A percentile compares a stretch with the other conserved stretches of the same genome.
These are phyloP conservation scores for Drosophila acutilabella DNA, from an alignment of 2,888 invertebrate species.

Conservation along the genomic window DNA sequence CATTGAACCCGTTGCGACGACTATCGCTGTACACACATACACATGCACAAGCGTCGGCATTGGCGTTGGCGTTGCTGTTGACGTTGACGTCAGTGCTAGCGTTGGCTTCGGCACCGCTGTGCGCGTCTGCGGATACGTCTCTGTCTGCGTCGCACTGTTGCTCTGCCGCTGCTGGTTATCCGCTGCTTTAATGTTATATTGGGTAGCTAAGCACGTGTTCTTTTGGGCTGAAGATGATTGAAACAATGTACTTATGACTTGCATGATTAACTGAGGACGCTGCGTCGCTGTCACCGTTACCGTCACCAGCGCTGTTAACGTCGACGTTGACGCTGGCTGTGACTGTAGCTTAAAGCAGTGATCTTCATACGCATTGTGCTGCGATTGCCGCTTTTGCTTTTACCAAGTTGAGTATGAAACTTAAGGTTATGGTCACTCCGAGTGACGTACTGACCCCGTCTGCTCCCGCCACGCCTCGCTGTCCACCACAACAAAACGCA, in stretches of 20 bases:
- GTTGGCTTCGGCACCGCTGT: constrained; percentile 20
- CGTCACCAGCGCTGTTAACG: constrained; percentile 5
- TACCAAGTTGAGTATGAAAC: constrained; percentile 44
- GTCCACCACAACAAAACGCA: constrained; percentile 32
- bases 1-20: constrained; percentile 84
- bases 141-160: constrained; percentile 11
- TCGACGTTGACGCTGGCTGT: not conserved
- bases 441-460: constrained; percentile 36
- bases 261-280: constrained; percentile 12
- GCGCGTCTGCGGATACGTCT: constrained; percentile 9
- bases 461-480: constrained; percentile 20
- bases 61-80: constrained; percentile 36
- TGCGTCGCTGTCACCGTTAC: constrained; percentile 2
- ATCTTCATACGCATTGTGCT: constrained; percentile 13
- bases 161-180: not conserved
- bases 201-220: constrained; percentile 53
- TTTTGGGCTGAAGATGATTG: constrained; percentile 47
- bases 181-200: constrained; percentile 6
- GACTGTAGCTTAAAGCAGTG: constrained; percentile 7
- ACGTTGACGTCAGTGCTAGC: constrained; percentile 21
- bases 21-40: constrained; percentile 12
- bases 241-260: constrained; percentile 20
- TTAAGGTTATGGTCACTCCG: constrained; percentile 76
- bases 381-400: constrained; percentile 35
- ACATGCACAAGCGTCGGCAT: constrained; percentile 10